Evolutionary conservation across 2,113 vertebrate genomes (phyloP).

Genomic region (Sylvietta virens): DNA sequence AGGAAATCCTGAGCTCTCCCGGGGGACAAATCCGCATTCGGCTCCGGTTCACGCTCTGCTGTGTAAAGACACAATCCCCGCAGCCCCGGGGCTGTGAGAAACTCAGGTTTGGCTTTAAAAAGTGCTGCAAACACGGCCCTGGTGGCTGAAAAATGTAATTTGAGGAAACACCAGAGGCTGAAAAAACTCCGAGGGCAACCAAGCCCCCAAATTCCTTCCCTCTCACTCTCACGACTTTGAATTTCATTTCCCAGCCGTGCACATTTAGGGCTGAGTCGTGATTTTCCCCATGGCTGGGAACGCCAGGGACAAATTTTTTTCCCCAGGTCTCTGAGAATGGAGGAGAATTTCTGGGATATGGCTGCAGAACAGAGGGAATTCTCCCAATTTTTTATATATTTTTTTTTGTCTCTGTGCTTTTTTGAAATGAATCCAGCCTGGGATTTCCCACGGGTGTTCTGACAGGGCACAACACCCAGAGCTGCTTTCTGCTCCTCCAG

Average conservation of each 20-base stretch:
- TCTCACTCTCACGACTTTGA: neutral
- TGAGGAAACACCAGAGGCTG: neutral
- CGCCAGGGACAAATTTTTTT: neutral
- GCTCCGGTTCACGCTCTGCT: neutral
- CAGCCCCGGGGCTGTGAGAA: neutral
- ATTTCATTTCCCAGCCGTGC: neutral
- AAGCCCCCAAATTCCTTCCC: neutral
- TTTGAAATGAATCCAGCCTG: neutral
- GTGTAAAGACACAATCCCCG: neutral
- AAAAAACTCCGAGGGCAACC: neutral
- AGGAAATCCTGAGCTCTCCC: neutral
- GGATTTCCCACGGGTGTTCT: neutral
- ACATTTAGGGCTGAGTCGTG: neutral
- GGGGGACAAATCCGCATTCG: neutral
- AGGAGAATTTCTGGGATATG: neutral
- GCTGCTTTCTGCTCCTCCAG: neutral
- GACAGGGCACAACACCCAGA: neutral
- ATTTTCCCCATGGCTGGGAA: neutral
- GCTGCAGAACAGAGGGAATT: neutral
- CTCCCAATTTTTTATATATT: neutral
- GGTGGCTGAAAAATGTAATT: neutral
- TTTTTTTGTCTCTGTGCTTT: neutral
- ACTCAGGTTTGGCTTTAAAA: neutral
- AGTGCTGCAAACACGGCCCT: neutral
- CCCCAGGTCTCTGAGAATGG: neutral